These are phyloP conservation scores for Coregonus suidteri DNA, from an alignment of 2,797 vertebrate species.

Conservation along the genomic window DNA sequence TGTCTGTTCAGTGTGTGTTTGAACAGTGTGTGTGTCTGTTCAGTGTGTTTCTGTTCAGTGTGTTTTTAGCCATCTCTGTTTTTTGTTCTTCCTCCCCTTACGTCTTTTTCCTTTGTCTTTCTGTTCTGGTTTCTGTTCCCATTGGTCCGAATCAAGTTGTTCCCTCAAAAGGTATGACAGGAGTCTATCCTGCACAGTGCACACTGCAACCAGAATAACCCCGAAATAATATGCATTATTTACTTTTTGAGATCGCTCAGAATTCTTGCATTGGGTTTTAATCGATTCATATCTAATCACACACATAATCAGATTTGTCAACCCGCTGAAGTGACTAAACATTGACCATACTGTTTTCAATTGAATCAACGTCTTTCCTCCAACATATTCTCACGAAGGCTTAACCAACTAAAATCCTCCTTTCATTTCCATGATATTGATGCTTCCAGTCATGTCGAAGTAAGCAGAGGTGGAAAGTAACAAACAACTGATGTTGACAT, in stretches of 20 bases:
- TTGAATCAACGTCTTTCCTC: not conserved
- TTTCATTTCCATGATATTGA: not conserved
- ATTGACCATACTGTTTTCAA: not conserved
- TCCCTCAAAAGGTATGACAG: conserved; percentile 81
- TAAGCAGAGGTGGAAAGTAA: not conserved
- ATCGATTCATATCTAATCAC: conserved; percentile 43
- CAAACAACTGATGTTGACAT: conserved; percentile 7
- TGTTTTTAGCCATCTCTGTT: conserved; percentile 25
- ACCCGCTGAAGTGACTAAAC: not conserved
- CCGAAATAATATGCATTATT: conserved; percentile 12
- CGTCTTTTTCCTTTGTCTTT: conserved; percentile 66
- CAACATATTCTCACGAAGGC: not conserved
- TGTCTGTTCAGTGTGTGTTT: too few relatives aligned
- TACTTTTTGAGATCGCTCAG: conserved; percentile 11
- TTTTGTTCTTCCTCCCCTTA: conserved; percentile 67
- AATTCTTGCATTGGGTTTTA: conserved; percentile 23
- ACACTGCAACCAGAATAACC: conserved; percentile 21
- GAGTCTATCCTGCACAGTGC: conserved; percentile 25
- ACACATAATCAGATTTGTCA: not conserved
- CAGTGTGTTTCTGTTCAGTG: too few relatives aligned
- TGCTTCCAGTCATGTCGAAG: not conserved
- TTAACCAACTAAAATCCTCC: not conserved
- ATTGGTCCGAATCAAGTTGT: conserved; percentile 70
- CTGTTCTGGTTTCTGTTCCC: conserved; percentile 47
- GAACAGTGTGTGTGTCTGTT: too few relatives aligned